Base-by-base conservation (phyloP, 2,113 vertebrate species). In the Ammodytes marinus region DNA sequence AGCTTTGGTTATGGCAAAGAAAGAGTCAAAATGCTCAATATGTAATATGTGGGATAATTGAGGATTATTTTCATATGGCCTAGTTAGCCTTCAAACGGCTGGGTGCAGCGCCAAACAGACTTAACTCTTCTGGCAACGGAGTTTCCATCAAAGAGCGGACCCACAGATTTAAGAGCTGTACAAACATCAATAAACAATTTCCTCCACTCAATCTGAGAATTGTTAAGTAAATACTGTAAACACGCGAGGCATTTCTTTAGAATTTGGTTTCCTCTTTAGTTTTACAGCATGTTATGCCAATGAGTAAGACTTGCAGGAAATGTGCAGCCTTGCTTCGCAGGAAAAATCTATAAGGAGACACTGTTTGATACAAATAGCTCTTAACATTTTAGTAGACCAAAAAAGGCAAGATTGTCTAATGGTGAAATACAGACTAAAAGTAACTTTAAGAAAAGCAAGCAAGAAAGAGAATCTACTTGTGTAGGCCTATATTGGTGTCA, bases 241-340 rank as follows among this genome's bases (percentile, higher is more conserved):
- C 19, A 65, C 1, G 3, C 17, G 11, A 2, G 8, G 8, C 55
- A 47, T 55, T 42, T 27, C 27, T n/a, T 27, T 8, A 75, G 2
- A 59, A 47, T 14, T 53, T 6, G 1, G 5, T 1, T 3, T 61
- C 27, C 11, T 59, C 27, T 54, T 8, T 12, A 53, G 35, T 37
- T 61, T 49, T 17, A 45, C 0, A n/a, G 35, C 4, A 4, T 8
- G 1, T 39, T 19, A 15, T 35, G 27, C 5, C 8, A 58, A 1
- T 50, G 71, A 53, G 47, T 63, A 47, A 63, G 35, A 69, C 12
- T 55, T 8, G 39, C 7, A 15, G 63, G 74, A 60, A 43, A 57
- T 35, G 0, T 55, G 54, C 12, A n/a, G 8, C 8, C 0, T 8
- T 42, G 17, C n/a, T 19, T n/a, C 19, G 10, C 1, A 12, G 17